These are phyloP conservation scores for Telmatochromis brachygnathus DNA, from an alignment of 2,113 vertebrate genomes.

Conservation along the genomic window DNA sequence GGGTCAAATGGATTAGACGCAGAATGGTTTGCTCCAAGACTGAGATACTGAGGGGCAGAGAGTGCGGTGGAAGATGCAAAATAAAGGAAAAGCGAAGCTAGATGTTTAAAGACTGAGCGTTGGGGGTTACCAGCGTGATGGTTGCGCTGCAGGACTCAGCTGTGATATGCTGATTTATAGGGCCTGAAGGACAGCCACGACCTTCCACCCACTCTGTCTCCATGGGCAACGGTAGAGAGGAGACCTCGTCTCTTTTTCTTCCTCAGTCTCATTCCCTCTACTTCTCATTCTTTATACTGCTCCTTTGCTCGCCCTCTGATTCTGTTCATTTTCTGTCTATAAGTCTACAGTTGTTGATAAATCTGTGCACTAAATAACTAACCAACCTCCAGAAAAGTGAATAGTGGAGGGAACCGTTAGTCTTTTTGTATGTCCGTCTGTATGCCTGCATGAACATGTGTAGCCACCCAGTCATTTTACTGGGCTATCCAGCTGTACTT, in stretches of 20 bases:
- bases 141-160: constrained; percentile 18
- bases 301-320: not conserved
- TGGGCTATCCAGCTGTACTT: not conserved
- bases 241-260: constrained; percentile 31
- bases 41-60: not conserved
- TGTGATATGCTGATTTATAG: constrained; percentile 46
- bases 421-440: not conserved
- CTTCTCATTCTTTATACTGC: not conserved
- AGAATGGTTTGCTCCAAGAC: not conserved
- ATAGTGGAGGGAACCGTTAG: not conserved
- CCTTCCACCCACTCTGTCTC: constrained; percentile 54
- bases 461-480: not conserved
- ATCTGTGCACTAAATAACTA: not conserved
- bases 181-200: constrained; percentile 38
- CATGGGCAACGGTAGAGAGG: constrained; percentile 40
- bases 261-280: not conserved
- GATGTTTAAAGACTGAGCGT: not conserved
- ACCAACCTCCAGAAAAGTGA: not conserved
- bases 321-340: not conserved
- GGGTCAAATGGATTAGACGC: not conserved
- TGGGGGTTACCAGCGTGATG: not conserved
- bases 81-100: not conserved
- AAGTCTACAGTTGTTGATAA: not conserved
- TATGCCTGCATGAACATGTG: not conserved
- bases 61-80: not conserved